Base-by-base conservation (phyloP, 1,140 invertebrate genomes). In the Brevipalpus yothersi region DNA sequence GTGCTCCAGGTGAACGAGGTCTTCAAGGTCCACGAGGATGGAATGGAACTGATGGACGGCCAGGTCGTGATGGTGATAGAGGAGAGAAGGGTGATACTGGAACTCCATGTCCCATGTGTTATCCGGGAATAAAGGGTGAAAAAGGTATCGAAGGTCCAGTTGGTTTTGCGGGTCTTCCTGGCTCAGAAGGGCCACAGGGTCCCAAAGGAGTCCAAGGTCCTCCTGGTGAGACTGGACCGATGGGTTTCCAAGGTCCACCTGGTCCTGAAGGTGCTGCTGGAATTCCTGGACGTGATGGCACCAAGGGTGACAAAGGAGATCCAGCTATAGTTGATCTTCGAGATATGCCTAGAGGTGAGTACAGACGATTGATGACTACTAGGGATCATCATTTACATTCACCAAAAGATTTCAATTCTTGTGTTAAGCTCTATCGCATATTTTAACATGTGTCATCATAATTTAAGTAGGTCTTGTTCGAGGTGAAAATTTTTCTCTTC, bases 1-100 rank as follows among this genome's bases (percentile, higher is more conserved):
- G 83, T 53, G 73, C 73, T 63, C 78, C 80, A 21, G 84, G 84
- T 56, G 72, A 75, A 41, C 80, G 83, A 75, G 83, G 80, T 31
- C 60, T 70, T 12, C 71, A 77, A 21, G 79, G 78, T 31, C 73
- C 75, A 1, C 78, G 79, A 67, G 79, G 79, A 56, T 63, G 62
- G 7, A 78, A 79, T 61, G 78, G 78, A 64, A 75, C 76, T 15
- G 64, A 72, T 41, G 81, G 80, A 10, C 69, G 66, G 73, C 8
- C 76, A 60, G 58, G 65, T 61, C 55, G 62, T 17, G 53, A 64
- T 58, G 73, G 73, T 5, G 40, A 55, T 4, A 70, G 69, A 1
- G 81, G 68, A 19, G 58, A 58, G 45, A 47, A 59, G n/a, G 63
- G 63, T 55, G 61, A 60, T 17, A 1, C 60, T 59, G 56, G 63